Evolutionary conservation across 2,113 vertebrate genomes (phyloP).

Genomic region (Eclectus roratus): DNA sequence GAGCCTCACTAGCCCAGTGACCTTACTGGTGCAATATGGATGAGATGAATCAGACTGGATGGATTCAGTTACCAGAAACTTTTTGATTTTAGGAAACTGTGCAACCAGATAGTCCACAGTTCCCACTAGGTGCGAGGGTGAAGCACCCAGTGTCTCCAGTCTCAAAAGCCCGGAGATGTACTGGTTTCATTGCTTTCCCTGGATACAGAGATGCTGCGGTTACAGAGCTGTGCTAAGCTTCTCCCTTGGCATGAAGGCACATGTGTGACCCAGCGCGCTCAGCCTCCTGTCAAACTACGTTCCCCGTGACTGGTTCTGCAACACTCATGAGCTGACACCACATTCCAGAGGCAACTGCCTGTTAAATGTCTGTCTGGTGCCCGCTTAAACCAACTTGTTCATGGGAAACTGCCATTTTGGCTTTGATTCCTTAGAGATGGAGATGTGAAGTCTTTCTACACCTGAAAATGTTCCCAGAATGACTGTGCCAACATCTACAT

Average conservation of each 20-base stretch:
- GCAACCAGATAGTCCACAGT: too few relatives aligned
- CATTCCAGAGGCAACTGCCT: neutral
- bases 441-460: neutral
- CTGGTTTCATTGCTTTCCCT: neutral
- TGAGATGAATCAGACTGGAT: neutral
- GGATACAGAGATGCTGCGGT: accelerated
- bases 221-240: neutral
- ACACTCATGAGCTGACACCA: neutral
- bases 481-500: neutral
- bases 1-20: neutral
- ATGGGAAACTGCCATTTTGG: accelerated
- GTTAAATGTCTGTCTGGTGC: neutral
- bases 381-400: neutral
- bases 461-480: neutral
- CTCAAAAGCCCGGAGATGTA: neutral
- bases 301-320: neutral
- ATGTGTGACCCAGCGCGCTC: accelerated
- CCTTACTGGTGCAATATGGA: neutral
- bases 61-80: neutral
- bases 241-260: accelerated
- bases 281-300: accelerated
- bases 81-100: neutral
- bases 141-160: neutral
- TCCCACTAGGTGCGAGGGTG: neutral
- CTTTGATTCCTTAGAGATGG: neutral